Conservation (phyloP, 2,113 vertebrate species). For the Reinhardtius hippoglossoides region DNA sequence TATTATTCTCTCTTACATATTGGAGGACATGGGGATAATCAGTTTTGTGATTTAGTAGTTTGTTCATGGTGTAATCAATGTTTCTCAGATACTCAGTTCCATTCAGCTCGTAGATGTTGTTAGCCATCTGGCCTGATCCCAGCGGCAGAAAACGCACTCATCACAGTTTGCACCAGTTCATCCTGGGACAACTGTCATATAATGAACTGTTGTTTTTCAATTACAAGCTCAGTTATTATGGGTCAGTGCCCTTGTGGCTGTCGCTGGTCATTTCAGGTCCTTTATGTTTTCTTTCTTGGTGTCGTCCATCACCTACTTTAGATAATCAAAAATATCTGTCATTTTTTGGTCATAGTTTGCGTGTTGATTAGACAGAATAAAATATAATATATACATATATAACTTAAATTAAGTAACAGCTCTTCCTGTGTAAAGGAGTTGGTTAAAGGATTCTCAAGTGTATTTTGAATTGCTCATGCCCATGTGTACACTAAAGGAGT, state of each 20-base stretch:
- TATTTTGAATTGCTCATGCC: neutral
- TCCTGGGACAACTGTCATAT: slow-evolving; percentile 26
- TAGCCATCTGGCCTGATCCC: slow-evolving; percentile 28
- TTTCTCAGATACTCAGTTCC: slow-evolving; percentile 29
- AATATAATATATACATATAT: too few species aligned
- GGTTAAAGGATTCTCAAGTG: too few species aligned
- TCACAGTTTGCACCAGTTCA: slow-evolving; percentile 49
- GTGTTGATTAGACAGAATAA: too few species aligned
- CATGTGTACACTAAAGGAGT: neutral
- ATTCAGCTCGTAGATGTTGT: slow-evolving; percentile 29
- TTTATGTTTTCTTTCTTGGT: slow-evolving; percentile 16
- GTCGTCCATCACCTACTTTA: neutral
- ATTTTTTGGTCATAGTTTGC: neutral
- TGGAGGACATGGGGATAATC: neutral
- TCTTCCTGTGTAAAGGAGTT: too few species aligned
- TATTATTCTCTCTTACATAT: slow-evolving; percentile 19
- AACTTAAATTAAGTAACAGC: too few species aligned
- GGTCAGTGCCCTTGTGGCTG: slow-evolving; percentile 23
- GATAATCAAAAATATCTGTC: neutral
- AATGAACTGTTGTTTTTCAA: slow-evolving; percentile 38
- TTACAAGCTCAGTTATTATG: slow-evolving; percentile 24
- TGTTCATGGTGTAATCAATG: slow-evolving; percentile 68
- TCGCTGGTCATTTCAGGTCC: slow-evolving; percentile 4
- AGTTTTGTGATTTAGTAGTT: slow-evolving; percentile 22
- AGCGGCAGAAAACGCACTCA: slow-evolving; percentile 28